Evolutionary conservation across 2,888 invertebrate genomes (phyloP).

Genomic region (Cancer borealis): DNA sequence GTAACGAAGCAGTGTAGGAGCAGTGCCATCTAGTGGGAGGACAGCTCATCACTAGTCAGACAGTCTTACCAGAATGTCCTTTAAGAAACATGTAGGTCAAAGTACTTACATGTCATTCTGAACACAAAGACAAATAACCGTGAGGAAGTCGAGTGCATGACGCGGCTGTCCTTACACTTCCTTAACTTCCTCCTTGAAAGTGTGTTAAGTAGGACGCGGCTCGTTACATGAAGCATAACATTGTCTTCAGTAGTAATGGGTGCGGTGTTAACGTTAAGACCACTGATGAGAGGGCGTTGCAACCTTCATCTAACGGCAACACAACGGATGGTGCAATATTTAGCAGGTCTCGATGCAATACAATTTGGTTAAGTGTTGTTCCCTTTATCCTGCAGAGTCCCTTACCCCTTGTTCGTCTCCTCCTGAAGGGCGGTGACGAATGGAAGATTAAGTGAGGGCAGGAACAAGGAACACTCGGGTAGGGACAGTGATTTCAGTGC

Average conservation of each 20-base stretch:
- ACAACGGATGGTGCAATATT: conserved; percentile 2
- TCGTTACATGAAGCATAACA: neutral
- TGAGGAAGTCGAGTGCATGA: neutral
- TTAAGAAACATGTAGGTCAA: too few species aligned
- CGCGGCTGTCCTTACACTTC: neutral
- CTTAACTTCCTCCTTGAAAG: neutral
- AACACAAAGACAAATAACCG: neutral
- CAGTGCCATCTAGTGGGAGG: too few species aligned
- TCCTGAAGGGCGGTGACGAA: conserved; percentile 4
- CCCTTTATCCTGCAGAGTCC: neutral
- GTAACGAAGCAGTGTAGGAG: too few species aligned
- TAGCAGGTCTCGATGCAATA: neutral
- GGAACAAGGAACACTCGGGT: neutral
- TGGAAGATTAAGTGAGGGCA: conserved; percentile 31
- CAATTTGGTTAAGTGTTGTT: neutral
- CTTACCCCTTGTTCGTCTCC: neutral
- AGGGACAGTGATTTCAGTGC: neutral
- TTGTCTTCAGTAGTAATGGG: neutral
- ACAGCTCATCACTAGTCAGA: too few species aligned
- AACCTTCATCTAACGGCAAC: conserved; percentile 11
- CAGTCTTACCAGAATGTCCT: too few species aligned
- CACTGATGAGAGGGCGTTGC: neutral
- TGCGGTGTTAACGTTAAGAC: neutral
- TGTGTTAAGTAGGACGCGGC: neutral
- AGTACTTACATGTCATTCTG: neutral